Conservation (phyloP, 2,888 invertebrate species). For the Crioceris asparagi region DNA sequence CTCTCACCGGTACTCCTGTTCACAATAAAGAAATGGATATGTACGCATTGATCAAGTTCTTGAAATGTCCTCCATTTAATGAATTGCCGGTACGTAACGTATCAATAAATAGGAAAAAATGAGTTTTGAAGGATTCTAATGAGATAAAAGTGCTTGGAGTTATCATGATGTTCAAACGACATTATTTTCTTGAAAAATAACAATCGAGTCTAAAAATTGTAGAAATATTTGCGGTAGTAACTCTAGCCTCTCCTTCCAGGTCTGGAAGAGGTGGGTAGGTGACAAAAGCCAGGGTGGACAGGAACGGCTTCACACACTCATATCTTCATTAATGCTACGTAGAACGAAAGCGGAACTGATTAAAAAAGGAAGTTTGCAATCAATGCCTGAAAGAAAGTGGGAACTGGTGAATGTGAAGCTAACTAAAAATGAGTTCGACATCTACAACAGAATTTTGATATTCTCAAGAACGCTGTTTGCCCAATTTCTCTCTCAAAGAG, state of each 20-base stretch:
- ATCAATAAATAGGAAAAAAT: too few relatives aligned
- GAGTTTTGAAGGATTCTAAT: too few relatives aligned
- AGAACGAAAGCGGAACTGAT: slow-evolving; percentile 78
- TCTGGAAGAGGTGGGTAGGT: slow-evolving; percentile 91
- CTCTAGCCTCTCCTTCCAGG: too few relatives aligned
- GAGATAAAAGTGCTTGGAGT: too few relatives aligned
- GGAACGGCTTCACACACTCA: slow-evolving; percentile 71
- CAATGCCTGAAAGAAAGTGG: slow-evolving; percentile 50
- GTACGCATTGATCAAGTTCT: slow-evolving; percentile 70
- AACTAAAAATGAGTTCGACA: slow-evolving; percentile 56
- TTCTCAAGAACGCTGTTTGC: slow-evolving; percentile 67
- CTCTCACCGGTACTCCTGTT: slow-evolving; percentile 88
- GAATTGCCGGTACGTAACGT: slow-evolving; percentile 51
- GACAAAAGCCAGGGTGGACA: slow-evolving; percentile 69
- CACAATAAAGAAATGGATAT: slow-evolving; percentile 86
- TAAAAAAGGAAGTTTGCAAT: slow-evolving; percentile 47
- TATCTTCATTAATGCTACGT: slow-evolving; percentile 75
- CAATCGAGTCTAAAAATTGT: too few relatives aligned
- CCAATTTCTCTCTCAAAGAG: slow-evolving; percentile 64
- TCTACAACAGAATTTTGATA: slow-evolving; percentile 66
- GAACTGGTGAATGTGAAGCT: slow-evolving; percentile 52
- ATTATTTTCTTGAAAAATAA: too few relatives aligned
- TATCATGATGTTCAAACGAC: too few relatives aligned
- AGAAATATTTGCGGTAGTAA: too few relatives aligned
- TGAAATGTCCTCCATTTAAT: slow-evolving; percentile 80